These are phyloP conservation scores for Drosophila kanekoi DNA, from an alignment of 2,888 invertebrate genomes.

Conservation along the genomic window DNA sequence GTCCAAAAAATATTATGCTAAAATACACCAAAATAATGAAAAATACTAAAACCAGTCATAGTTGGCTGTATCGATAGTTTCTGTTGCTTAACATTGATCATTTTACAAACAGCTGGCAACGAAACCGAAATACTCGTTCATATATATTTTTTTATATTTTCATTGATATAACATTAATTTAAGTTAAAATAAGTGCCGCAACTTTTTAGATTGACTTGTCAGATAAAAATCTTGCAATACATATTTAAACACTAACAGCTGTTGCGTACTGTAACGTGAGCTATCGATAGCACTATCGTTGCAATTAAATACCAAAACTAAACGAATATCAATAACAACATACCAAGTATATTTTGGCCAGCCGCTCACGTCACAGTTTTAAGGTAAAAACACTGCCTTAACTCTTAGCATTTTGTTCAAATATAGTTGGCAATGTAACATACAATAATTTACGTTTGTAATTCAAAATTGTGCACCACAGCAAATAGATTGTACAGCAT, in stretches of 20 bases:
- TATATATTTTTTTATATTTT: not conserved
- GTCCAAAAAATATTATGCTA: not conserved
- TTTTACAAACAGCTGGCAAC: not conserved
- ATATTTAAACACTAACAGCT: slow-evolving; percentile 5
- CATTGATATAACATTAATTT: not conserved
- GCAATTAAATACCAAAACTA: slow-evolving; percentile 17
- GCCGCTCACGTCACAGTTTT: slow-evolving; percentile 22
- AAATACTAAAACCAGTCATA: not conserved
- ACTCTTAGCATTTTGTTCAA: slow-evolving; percentile 3
- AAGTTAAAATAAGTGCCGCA: no score
- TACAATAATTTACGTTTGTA: slow-evolving; percentile 27
- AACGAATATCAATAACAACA: slow-evolving; percentile 29
- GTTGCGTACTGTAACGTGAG: not conserved
- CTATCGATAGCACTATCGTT: slow-evolving; percentile 19
- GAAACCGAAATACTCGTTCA: no score
- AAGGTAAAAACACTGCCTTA: slow-evolving; percentile 11
- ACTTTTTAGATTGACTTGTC: no score
- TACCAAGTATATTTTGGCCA: slow-evolving; percentile 16
- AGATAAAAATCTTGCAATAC: not conserved
- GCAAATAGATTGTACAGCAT: slow-evolving; percentile 17
- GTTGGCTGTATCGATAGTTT: slow-evolving; percentile 5
- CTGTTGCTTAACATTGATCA: not conserved
- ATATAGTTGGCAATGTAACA: slow-evolving; percentile 33
- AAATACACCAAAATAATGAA: slow-evolving; percentile 3
- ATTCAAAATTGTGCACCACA: slow-evolving; percentile 43